Evolutionary conservation across 2,888 invertebrate genomes (phyloP).

Genomic region (Nycteola revayana): DNA sequence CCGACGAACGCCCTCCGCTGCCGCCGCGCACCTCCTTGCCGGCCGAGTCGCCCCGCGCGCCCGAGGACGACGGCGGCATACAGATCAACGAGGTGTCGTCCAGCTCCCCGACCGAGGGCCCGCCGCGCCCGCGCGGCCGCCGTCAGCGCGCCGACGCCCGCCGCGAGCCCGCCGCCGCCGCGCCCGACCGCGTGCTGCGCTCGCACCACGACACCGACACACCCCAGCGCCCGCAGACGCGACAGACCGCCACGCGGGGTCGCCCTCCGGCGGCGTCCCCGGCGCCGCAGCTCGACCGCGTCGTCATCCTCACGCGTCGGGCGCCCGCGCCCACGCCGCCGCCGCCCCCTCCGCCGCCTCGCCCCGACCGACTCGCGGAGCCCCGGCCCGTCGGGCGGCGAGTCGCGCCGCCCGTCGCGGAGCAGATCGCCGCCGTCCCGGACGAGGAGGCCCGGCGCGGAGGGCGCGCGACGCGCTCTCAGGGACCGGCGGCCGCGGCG

Average conservation of each 20-base stretch:
- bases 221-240: constrained; percentile 52
- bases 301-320: constrained; percentile 60
- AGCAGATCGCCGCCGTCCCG: constrained; percentile 25
- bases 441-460: constrained; percentile 30
- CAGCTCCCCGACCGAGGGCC: constrained; percentile 77
- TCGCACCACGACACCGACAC: constrained; percentile 63
- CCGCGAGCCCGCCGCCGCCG: constrained; percentile 37
- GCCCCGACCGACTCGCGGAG: constrained; percentile 24
- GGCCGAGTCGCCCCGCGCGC: constrained; percentile 11
- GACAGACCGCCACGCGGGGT: constrained; percentile 40
- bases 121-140: constrained; percentile 52
- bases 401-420: constrained; percentile 27
- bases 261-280: constrained; percentile 26
- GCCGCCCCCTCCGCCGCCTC: constrained; percentile 29
- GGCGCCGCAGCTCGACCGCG: constrained; percentile 45
- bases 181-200: constrained; percentile 66
- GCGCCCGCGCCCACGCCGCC: constrained; percentile 34
- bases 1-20: constrained; percentile 20
- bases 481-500: constrained; percentile 34
- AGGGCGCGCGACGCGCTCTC: constrained; percentile 45
- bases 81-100: constrained; percentile 87
- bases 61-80: constrained; percentile 68
- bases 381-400: constrained; percentile 22
- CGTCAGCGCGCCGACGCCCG: constrained; percentile 41
- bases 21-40: constrained; percentile 17